Conservation (phyloP, 1,140 invertebrate genomes). For the Drosophila paulistorum region DNA sequence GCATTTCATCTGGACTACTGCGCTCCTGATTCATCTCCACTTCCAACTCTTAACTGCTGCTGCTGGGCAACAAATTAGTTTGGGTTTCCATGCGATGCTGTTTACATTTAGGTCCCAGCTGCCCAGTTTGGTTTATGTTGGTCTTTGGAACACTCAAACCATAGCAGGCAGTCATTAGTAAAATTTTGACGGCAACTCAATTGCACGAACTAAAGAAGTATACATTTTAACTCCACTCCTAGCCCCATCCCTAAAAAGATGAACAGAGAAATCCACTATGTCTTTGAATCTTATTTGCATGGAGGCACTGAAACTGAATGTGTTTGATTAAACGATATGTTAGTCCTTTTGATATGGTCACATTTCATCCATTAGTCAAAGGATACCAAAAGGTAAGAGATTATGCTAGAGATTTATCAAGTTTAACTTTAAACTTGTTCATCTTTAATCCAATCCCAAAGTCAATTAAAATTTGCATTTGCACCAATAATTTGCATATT, state of each 20-base stretch:
- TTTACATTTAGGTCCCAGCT: slow-evolving; percentile 49
- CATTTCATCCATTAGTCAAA: slow-evolving; percentile 11
- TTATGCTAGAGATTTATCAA: not conserved
- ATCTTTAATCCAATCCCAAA: not conserved
- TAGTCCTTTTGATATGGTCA: slow-evolving; percentile 1
- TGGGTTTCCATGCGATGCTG: slow-evolving; percentile 56
- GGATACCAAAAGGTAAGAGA: not conserved
- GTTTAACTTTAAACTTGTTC: not conserved
- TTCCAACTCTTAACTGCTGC: slow-evolving; percentile 23
- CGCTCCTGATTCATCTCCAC: slow-evolving; percentile 10
- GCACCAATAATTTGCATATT: slow-evolving; percentile 55
- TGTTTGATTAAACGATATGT: slow-evolving; percentile 3
- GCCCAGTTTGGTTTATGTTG: slow-evolving; percentile 25
- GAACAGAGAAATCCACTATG: not conserved
- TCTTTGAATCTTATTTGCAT: slow-evolving; percentile 28
- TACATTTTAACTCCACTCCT: too few species aligned
- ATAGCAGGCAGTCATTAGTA: slow-evolving; percentile 62
- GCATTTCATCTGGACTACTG: slow-evolving; percentile 38
- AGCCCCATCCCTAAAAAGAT: not conserved
- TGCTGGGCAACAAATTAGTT: slow-evolving; percentile 69
- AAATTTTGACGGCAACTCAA: slow-evolving; percentile 67
- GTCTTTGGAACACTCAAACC: slow-evolving; percentile 33
- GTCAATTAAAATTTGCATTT: slow-evolving; percentile 37
- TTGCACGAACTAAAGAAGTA: slow-evolving; percentile 1
- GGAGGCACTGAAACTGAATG: not conserved